Evolutionary conservation across 1,140 invertebrate genomes (phyloP).

Genomic region (Scaptomyza graminum): DNA sequence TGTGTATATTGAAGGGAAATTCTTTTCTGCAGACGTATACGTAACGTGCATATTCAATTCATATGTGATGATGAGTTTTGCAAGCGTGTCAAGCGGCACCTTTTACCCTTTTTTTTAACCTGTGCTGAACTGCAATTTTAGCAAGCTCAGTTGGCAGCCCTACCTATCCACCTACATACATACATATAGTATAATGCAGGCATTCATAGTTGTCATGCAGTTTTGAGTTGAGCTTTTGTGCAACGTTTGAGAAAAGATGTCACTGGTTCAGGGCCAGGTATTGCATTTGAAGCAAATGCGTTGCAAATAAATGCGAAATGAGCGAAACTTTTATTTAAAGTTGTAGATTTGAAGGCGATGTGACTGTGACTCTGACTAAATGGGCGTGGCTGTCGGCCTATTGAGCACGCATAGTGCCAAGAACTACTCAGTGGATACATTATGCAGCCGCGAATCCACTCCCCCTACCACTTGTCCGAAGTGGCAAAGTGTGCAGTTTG

Average conservation of each 20-base stretch:
- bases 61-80: constrained; percentile 21
- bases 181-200: not conserved
- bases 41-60: not conserved
- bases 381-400: constrained; percentile 42
- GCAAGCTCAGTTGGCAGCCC: constrained; percentile 7
- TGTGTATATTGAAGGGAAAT: constrained; percentile 7
- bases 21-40: not conserved
- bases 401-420: constrained; percentile 68
- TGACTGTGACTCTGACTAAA: not conserved
- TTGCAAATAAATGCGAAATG: constrained; percentile 47
- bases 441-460: constrained; percentile 47
- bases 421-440: constrained; percentile 44
- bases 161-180: not conserved
- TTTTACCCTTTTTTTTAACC: not conserved
- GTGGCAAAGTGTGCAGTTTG: constrained; percentile 49
- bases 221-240: constrained; percentile 13
- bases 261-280: constrained; percentile 69
- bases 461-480: constrained; percentile 15
- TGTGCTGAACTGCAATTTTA: constrained; percentile 10
- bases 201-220: constrained; percentile 31
- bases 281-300: constrained; percentile 34
- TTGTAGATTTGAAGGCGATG: constrained; percentile 23
- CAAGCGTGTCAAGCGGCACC: constrained; percentile 33
- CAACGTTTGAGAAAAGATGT: constrained; percentile 56
- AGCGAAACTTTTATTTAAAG: constrained; percentile 47